Evolutionary conservation across 2,888 invertebrate species (phyloP), one percentile per base, ranked within the genome.

Genomic region (Hydrotaea diabolus): DNA sequence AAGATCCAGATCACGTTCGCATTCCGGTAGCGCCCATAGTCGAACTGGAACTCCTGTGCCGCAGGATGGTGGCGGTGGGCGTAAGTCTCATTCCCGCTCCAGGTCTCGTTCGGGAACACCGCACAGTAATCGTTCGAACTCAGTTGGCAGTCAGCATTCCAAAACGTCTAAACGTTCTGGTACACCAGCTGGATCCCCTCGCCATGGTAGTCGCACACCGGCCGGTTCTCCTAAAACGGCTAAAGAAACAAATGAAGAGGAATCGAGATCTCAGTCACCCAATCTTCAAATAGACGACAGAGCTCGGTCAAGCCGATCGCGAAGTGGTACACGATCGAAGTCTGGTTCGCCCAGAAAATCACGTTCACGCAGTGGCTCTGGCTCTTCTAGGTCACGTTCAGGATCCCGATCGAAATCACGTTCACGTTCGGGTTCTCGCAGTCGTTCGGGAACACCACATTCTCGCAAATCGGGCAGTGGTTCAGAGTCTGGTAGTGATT

Each of bases 191-290:
- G 83, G 85, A 46, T 76, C 86, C 9, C 85, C 64, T 3, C 26
- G 53, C 17, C n/a, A n/a, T n/a, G 66, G 19, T 23, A 49, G 39
- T 62, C 36, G 43, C 36, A 62, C 64, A 9, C n/a, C 7, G 72
- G 19, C 36, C 0, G 83, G 85, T 53, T 77, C 86, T 11, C 85
- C 64, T 1, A 15, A 46, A n/a, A 4, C 39, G 13, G 39, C 39
- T 31, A 64, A 26, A 15, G 57, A 59, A 9, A 82, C 17, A 9
- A 82, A 62, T 91, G 93, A 76, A 78, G 93, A 78, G 89, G 92
- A 94, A 0, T 93, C 93, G 21, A 94, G 94, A 8, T 93, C 92
- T 0, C 94, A 94, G 31, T 94, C 93, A 17, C 93, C 93, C 0
- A 93, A 93, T 87, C 90, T 94, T 55, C 92, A 93, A 91, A 93